Evolutionary conservation across 2,888 invertebrate species (phyloP).

Genomic region (Drosophila leonis): DNA sequence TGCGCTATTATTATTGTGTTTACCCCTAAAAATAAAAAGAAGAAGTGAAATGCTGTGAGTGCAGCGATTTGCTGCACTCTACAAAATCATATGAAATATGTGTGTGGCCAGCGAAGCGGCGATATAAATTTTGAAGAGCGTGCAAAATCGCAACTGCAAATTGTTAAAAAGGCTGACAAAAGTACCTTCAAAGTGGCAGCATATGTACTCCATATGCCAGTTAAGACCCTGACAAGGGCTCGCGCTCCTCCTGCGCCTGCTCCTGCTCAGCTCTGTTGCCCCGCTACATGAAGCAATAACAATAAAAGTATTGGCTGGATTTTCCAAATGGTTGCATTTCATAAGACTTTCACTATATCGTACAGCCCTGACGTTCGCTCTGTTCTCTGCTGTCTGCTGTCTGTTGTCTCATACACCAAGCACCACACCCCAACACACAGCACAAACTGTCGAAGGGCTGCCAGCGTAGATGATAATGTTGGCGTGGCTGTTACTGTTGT

Average conservation of each 20-base stretch:
- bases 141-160: constrained; percentile 74
- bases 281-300: constrained; percentile 76
- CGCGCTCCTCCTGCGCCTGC: background rate
- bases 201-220: constrained; percentile 54
- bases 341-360: constrained; percentile 57
- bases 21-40: constrained; percentile 1
- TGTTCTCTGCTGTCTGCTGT: constrained; percentile 3
- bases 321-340: constrained; percentile 80
- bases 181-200: constrained; percentile 61
- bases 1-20: constrained; percentile 49
- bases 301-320: constrained; percentile 80
- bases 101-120: constrained; percentile 22
- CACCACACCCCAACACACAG: background rate
- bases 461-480: constrained; percentile 54
- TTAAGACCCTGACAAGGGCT: constrained; percentile 38
- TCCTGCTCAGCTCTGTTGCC: constrained; percentile 28
- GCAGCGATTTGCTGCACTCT: constrained; percentile 61
- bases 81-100: constrained; percentile 52
- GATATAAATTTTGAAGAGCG: constrained; percentile 58
- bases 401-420: constrained; percentile 15
- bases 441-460: constrained; percentile 19
- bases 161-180: constrained; percentile 68
- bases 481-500: constrained; percentile 22
- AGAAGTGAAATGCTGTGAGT: constrained; percentile 3
- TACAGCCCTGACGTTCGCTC: background rate